phyloP scores from a whole-genome alignment of 2,888 invertebrate species.

The Timandra comae region DNA sequence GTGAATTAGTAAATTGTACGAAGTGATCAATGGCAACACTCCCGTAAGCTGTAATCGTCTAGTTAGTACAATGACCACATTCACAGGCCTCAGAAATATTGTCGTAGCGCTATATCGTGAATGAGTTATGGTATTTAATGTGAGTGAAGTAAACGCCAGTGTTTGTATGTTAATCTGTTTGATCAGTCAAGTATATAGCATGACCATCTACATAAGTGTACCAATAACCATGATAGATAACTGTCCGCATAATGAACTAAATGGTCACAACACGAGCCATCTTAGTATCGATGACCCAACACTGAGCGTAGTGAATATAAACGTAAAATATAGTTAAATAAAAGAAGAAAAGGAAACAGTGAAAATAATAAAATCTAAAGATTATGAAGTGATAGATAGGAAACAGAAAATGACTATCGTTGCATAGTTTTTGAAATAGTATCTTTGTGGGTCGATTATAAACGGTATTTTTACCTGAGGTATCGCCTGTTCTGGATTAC shows the following conservation, averaged over 20 bases:
- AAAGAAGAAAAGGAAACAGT: constrained; percentile 58
- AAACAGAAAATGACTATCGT: constrained; percentile 66
- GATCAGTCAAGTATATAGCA: constrained; percentile 60
- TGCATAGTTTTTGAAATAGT: constrained; percentile 71
- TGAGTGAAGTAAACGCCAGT: constrained; percentile 74
- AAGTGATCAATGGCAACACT: too few relatives aligned
- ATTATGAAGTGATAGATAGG: constrained; percentile 65
- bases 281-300: constrained; percentile 46
- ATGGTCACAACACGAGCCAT: constrained; percentile 38
- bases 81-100: constrained; percentile 59
- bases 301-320: constrained; percentile 64
- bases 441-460: constrained; percentile 72
- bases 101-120: constrained; percentile 65
- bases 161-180: constrained; percentile 64
- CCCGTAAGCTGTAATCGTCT: constrained; percentile 43
- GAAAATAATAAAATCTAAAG: constrained; percentile 62
- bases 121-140: constrained; percentile 66
- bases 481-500: constrained; percentile 83
- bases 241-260: constrained; percentile 25
- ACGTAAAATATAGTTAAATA: constrained; percentile 39
- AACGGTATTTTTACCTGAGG: constrained; percentile 81
- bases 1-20: too few relatives aligned
- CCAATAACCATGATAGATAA: constrained; percentile 32
- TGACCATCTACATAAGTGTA: constrained; percentile 64
- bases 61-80: constrained; percentile 51